Evolutionary conservation across 2,888 invertebrate species (phyloP), one percentile per base, ranked within the genome.

Genomic region (Diloba caeruleocephala): DNA sequence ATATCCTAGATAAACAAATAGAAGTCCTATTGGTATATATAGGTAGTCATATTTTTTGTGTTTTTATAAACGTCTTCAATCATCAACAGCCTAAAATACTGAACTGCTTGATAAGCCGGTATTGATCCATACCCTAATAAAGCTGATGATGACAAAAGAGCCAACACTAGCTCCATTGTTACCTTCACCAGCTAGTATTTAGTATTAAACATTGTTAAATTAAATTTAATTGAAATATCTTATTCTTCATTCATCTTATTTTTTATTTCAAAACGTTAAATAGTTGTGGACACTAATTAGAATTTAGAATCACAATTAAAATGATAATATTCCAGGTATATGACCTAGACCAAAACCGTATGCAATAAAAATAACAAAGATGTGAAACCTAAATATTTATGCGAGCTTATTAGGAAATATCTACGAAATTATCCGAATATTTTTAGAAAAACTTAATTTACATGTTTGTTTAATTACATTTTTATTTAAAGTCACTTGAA

Each of bases 401-500:
- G 32, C 17, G 33, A 43, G 46, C 15, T 67, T 62, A 63, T 71
- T 71, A 71, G 23, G 36, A 58, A 58, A 68, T 64, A 68, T 36
- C 21, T 60, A 15, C 9, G 19, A n/a, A 17, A 43, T 60, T 23
- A 10, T 39, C 9, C 1, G 23, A 31, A 39, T 31, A 32, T 26
- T 29, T 29, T 23, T n/a, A 7, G 14, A 4, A 19, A 6, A 33
- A n/a, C 7, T 43, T 14, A 26, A 52, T 44, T 5, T 28, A 23
- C 12, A 14, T 12, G 9, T n/a, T n/a, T n/a, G n/a, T n/a, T 17
- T 36, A 6, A 14, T 37, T n/a, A 25, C 39, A 7, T 21, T 29
- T 39, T 36, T 28, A 13, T 21, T 12, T 28, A n/a, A 19, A 7
- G 9, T 8, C 13, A 13, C 8, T 6, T 29, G 23, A 32, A n/a